phyloP scores from a whole-genome alignment of 1,140 invertebrate genomes.

The Globodera ellingtonae region DNA sequence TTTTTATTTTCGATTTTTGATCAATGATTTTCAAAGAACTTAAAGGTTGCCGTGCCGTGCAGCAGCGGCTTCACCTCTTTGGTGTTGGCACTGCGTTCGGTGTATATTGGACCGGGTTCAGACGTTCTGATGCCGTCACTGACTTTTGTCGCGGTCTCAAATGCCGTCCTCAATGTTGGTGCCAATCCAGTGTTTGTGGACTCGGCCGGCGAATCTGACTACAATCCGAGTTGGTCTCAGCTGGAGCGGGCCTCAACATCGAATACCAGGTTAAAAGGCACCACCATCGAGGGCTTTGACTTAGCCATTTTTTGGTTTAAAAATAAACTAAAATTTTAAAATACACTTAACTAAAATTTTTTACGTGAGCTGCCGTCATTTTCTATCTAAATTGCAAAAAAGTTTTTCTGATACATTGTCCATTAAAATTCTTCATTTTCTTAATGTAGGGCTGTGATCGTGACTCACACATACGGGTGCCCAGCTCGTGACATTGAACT shows the following conservation, averaged over 20 bases:
- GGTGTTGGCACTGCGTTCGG: slow-evolving; percentile 9
- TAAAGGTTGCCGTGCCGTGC: slow-evolving; percentile 9
- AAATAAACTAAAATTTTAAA: too few relatives aligned
- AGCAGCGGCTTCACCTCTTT: slow-evolving; percentile 18
- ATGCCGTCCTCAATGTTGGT: slow-evolving; percentile 21
- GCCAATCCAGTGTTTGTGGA: slow-evolving; percentile 31
- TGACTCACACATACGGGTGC: not conserved
- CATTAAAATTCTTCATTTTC: too few relatives aligned
- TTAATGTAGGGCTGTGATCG: not conserved
- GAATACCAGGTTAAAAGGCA: not conserved
- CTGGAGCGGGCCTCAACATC: not conserved
- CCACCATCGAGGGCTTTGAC: too few relatives aligned
- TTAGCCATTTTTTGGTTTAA: too few relatives aligned
- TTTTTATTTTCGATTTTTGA: too few relatives aligned
- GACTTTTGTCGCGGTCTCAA: slow-evolving; percentile 13
- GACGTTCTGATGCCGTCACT: slow-evolving; percentile 21
- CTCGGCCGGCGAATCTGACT: not conserved
- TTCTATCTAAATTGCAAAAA: too few relatives aligned
- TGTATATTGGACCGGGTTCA: slow-evolving; percentile 10
- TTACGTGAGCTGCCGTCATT: too few relatives aligned
- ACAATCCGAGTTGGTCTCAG: not conserved
- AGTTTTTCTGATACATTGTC: too few relatives aligned
- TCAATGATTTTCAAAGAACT: not conserved
- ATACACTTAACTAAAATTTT: too few relatives aligned
- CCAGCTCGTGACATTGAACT: not conserved